phyloP scores from a whole-genome alignment of 2,888 invertebrate genomes.

The Melipona beecheii region DNA sequence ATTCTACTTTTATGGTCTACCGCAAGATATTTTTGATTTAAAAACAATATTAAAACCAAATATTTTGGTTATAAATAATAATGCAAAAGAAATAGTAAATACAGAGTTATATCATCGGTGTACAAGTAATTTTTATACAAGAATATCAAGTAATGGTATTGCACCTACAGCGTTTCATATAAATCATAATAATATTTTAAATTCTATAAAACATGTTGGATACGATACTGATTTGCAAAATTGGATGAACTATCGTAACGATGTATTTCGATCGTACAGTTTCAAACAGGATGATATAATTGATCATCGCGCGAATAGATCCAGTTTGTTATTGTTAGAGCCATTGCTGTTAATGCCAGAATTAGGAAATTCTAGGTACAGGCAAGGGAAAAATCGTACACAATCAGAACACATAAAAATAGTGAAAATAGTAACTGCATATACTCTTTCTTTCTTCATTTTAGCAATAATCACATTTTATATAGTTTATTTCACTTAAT shows the following conservation, averaged over 20 bases:
- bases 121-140: conserved; percentile 65
- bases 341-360: conserved; percentile 85
- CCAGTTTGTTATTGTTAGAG: conserved; percentile 84
- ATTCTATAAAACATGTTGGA: conserved; percentile 62
- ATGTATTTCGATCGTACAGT: conserved; percentile 52
- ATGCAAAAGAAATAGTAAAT: conserved; percentile 49
- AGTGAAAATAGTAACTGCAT: conserved; percentile 86
- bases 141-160: conserved; percentile 72
- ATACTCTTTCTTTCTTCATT: conserved; percentile 86
- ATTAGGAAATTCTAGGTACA: conserved; percentile 74
- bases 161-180: conserved; percentile 68
- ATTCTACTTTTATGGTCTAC: conserved; percentile 63
- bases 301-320: conserved; percentile 73
- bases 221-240: conserved; percentile 70
- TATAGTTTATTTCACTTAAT: conserved; percentile 85
- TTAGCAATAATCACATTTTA: conserved; percentile 86
- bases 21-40: conserved; percentile 70
- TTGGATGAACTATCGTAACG: conserved; percentile 70
- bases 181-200: conserved; percentile 53
- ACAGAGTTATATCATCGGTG: conserved; percentile 74
- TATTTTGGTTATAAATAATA: conserved; percentile 64
- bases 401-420: conserved; percentile 84
- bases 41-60: conserved; percentile 66
- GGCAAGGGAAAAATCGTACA: conserved; percentile 66
- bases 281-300: conserved; percentile 60